These are phyloP conservation scores for Penaeus indicus DNA, from an alignment of 1,140 invertebrate genomes.

Conservation along the genomic window DNA sequence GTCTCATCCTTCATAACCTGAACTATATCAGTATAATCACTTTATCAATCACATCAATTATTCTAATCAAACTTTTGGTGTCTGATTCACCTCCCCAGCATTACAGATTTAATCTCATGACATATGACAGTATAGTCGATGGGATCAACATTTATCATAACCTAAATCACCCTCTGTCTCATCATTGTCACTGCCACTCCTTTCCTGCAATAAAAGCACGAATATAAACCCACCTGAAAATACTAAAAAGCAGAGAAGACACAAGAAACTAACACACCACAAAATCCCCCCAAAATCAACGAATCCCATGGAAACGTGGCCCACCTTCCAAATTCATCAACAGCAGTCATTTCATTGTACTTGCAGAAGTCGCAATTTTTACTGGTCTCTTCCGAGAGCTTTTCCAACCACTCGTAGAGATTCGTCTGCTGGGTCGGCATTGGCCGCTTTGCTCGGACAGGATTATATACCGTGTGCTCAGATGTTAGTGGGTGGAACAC, in stretches of 20 bases:
- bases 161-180: too few species aligned
- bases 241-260: neutral
- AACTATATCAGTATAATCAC: too few species aligned
- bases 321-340: conserved; percentile 51
- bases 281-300: neutral
- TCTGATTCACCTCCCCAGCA: too few species aligned
- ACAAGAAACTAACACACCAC: neutral
- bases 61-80: too few species aligned
- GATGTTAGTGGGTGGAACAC: conserved; percentile 43
- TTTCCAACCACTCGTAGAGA: conserved; percentile 43
- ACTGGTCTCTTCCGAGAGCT: conserved; percentile 6
- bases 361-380: conserved; percentile 52
- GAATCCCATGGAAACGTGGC: neutral
- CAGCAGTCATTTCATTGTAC: conserved; percentile 32
- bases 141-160: too few species aligned
- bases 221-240: too few species aligned
- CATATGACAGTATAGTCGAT: too few species aligned
- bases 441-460: conserved; percentile 70
- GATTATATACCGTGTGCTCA: conserved; percentile 67
- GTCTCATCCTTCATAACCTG: too few species aligned
- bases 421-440: neutral
- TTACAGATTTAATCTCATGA: too few species aligned
- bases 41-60: too few species aligned
- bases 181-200: too few species aligned
- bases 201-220: too few species aligned